phyloP scores from a whole-genome alignment of 2,888 invertebrate genomes.

The Pollenia labialis region DNA sequence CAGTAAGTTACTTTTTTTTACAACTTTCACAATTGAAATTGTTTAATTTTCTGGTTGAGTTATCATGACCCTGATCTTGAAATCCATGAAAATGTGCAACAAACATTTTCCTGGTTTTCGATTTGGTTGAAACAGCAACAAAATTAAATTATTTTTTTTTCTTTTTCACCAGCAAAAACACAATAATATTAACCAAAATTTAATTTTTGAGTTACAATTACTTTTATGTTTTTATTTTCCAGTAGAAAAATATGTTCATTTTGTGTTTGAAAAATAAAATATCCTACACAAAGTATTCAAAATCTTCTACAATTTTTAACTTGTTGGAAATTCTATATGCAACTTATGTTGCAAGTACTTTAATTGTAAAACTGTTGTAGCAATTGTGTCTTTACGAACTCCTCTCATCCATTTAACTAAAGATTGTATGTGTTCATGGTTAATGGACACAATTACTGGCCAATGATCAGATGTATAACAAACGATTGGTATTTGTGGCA shows the following conservation, averaged over 20 bases:
- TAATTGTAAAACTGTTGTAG: neutral
- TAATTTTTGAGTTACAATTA: slow-evolving; percentile 19
- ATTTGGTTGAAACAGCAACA: neutral
- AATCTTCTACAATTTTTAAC: slow-evolving; percentile 1
- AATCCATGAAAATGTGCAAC: slow-evolving; percentile 45
- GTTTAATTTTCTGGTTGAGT: slow-evolving; percentile 57
- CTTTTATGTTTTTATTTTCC: neutral
- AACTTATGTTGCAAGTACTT: neutral
- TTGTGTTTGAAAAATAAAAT: neutral
- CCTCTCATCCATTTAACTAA: slow-evolving; percentile 14
- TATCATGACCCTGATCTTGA: slow-evolving; percentile 72
- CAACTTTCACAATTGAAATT: slow-evolving; percentile 68
- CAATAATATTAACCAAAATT: neutral
- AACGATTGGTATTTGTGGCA: slow-evolving; percentile 69
- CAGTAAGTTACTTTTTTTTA: neutral
- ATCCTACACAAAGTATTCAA: slow-evolving; percentile 13
- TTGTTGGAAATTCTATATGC: neutral
- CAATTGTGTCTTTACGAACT: slow-evolving; percentile 34
- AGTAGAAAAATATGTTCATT: neutral
- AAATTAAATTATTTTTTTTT: neutral
- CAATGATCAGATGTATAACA: slow-evolving; percentile 60
- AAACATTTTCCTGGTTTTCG: slow-evolving; percentile 22
- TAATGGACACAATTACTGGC: slow-evolving; percentile 61
- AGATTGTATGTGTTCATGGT: slow-evolving; percentile 4
- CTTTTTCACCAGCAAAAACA: neutral